Evolutionary conservation across 2,888 invertebrate species (phyloP).

Genomic region (Dasypogon diadema): DNA sequence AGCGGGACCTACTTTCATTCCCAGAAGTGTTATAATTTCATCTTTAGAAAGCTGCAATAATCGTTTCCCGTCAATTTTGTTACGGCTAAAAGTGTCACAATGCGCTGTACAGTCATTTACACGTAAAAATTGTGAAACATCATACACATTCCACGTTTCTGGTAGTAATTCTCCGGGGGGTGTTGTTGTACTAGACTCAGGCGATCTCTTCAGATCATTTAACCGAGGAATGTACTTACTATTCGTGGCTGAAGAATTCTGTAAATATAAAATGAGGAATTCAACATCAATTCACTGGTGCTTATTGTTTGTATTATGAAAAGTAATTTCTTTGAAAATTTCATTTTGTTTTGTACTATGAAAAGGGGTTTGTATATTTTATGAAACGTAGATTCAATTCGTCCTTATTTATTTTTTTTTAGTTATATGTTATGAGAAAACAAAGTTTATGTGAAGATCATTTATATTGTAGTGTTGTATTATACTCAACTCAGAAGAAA

Average conservation of each 20-base stretch:
- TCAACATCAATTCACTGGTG: too few relatives aligned
- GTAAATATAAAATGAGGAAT: conserved; percentile 28
- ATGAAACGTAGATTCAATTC: too few relatives aligned
- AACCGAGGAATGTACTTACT: conserved; percentile 73
- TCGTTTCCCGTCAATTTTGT: conserved; percentile 85
- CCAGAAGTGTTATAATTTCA: conserved; percentile 88
- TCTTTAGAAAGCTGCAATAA: conserved; percentile 87
- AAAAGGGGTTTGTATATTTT: too few relatives aligned
- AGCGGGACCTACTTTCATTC: conserved; percentile 95
- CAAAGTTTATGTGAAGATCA: too few relatives aligned
- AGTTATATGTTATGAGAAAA: too few relatives aligned
- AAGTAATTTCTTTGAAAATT: too few relatives aligned
- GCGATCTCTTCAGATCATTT: conserved; percentile 65
- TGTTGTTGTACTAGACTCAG: conserved; percentile 42
- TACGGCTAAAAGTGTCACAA: conserved; percentile 75
- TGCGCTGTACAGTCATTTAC: conserved; percentile 87
- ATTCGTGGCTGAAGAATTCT: conserved; percentile 69
- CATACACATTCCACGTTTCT: conserved; percentile 83
- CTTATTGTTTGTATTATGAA: too few relatives aligned
- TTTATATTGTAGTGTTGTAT: too few relatives aligned
- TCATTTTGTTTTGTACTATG: too few relatives aligned
- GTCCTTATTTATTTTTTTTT: too few relatives aligned
- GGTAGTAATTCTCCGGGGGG: conserved; percentile 68
- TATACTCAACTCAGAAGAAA: too few relatives aligned
- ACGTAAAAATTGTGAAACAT: conserved; percentile 90